Conservation (phyloP, 1,140 invertebrate species). For the Euborellia annulipes region DNA sequence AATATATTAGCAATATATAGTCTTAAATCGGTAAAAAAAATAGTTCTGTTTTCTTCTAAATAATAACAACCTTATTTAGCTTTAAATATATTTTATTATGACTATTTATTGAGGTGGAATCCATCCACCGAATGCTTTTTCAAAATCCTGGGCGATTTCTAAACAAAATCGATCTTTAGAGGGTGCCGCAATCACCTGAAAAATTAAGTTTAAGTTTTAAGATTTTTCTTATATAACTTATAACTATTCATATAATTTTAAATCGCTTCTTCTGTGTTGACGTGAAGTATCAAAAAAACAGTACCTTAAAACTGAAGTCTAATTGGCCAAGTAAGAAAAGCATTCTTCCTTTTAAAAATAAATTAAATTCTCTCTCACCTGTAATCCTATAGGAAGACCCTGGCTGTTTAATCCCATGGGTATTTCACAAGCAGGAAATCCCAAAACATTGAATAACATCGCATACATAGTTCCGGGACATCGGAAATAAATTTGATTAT, state of each 20-base stretch:
- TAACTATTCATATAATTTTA: too few species aligned
- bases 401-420: constrained; percentile 44
- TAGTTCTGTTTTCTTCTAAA: too few species aligned
- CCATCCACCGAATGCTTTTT: constrained; percentile 70
- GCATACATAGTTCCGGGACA: constrained; percentile 47
- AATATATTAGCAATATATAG: too few species aligned
- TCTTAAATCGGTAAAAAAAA: too few species aligned
- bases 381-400: constrained; percentile 56
- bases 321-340: too few species aligned
- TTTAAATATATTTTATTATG: too few species aligned
- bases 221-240: too few species aligned
- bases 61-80: too few species aligned
- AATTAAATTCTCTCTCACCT: constrained; percentile 28
- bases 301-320: too few species aligned
- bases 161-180: constrained; percentile 57
- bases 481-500: constrained; percentile 39
- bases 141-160: constrained; percentile 58
- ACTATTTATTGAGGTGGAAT: constrained; percentile 16
- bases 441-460: constrained; percentile 56
- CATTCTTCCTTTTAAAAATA: constrained; percentile 4
- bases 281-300: too few species aligned
- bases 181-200: constrained; percentile 39
- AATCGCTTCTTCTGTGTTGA: too few species aligned
- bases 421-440: constrained; percentile 57
- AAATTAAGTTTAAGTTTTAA: constrained; percentile 1